Evolutionary conservation across 1,140 invertebrate genomes (phyloP).

Genomic region (Vollenhovia emeryi): DNA sequence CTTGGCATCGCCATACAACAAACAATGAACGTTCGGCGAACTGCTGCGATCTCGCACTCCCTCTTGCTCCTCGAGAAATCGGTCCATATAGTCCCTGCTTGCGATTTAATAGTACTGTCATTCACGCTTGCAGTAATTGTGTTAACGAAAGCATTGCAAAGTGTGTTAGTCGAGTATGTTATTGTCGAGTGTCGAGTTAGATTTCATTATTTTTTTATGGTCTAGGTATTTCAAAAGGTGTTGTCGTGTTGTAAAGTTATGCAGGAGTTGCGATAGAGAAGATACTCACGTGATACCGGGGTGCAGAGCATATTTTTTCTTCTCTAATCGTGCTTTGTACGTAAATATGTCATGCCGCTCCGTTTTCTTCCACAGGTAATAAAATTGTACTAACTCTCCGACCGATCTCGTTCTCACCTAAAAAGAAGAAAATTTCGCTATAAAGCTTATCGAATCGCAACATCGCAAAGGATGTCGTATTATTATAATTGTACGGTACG

Average conservation of each 20-base stretch:
- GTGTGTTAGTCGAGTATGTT: slow-evolving; percentile 16
- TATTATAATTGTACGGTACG: not conserved
- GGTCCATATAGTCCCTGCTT: slow-evolving; percentile 91
- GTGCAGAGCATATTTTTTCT: slow-evolving; percentile 92
- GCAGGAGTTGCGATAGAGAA: slow-evolving; percentile 76
- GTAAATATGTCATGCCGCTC: slow-evolving; percentile 97
- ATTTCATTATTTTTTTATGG: not conserved
- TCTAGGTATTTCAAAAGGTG: not conserved
- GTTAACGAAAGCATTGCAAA: slow-evolving; percentile 25
- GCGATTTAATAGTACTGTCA: slow-evolving; percentile 71
- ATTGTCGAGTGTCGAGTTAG: not conserved
- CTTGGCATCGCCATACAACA: slow-evolving; percentile 89
- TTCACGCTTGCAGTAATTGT: slow-evolving; percentile 64
- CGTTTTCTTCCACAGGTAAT: slow-evolving; percentile 99
- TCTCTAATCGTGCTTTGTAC: slow-evolving; percentile 90
- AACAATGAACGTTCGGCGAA: slow-evolving; percentile 87
- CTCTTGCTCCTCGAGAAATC: slow-evolving; percentile 91
- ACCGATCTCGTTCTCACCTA: slow-evolving; percentile 96
- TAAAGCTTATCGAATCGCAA: not conserved
- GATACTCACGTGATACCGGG: slow-evolving; percentile 89
- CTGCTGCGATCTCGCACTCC: slow-evolving; percentile 85
- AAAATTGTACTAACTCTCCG: slow-evolving; percentile 98
- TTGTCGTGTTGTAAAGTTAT: slow-evolving; percentile 3
- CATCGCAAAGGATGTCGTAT: too few species aligned
- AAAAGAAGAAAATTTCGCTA: not conserved